Conservation (phyloP, 2,797 vertebrate species). For the Crossoptilon crossoptilon region DNA sequence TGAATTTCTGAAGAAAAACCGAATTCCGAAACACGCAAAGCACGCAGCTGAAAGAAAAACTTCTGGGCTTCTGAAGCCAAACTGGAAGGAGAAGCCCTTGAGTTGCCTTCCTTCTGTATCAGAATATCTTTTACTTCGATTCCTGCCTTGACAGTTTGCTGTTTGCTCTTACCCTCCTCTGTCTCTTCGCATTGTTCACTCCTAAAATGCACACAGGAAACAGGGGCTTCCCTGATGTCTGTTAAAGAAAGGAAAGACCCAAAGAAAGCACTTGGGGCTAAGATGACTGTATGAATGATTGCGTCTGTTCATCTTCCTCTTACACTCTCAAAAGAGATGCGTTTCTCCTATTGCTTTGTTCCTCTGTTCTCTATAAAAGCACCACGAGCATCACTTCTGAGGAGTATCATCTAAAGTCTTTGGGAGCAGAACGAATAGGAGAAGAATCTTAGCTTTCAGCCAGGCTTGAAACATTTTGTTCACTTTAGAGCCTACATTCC, state of each 20-base stretch:
- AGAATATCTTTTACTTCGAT: not conserved
- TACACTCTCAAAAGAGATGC: not conserved
- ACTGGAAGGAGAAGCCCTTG: not conserved
- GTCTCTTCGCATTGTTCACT: not conserved
- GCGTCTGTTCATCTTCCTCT: not conserved
- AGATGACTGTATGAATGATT: not conserved
- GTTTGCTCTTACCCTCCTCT: not conserved
- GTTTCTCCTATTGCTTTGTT: not conserved
- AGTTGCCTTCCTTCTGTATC: not conserved
- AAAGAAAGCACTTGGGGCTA: not conserved
- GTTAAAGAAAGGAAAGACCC: not conserved
- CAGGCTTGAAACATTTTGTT: not conserved
- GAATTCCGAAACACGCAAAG: not conserved
- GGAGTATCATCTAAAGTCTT: not conserved
- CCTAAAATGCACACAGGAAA: not conserved
- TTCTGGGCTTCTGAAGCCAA: not conserved
- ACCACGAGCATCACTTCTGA: not conserved
- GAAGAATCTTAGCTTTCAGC: not conserved
- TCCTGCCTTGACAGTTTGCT: not conserved
- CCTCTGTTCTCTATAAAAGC: not conserved
- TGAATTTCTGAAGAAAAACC: not conserved
- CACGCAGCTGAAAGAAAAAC: fast-evolving
- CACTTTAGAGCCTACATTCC: not conserved
- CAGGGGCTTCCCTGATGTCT: not conserved
- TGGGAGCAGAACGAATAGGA: not conserved